A percentile compares a stretch with the other conserved stretches of the same genome.
Evolutionary conservation across 2,888 invertebrate species (phyloP).

Genomic region (Gnatocerus cornutus): DNA sequence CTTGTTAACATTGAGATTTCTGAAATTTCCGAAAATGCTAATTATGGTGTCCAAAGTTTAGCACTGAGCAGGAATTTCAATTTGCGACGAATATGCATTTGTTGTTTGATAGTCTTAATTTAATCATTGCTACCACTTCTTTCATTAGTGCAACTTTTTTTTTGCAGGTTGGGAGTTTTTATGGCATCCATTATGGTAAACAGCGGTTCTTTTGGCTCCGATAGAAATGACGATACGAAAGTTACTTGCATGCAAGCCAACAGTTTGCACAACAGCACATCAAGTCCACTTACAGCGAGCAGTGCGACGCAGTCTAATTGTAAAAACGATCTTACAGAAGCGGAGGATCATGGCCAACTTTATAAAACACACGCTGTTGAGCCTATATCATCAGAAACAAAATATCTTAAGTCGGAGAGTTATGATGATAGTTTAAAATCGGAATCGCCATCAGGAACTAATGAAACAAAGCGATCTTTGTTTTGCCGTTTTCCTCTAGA

Average conservation of each 20-base stretch:
- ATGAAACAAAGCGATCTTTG: constrained; percentile 59
- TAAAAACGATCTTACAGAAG: constrained; percentile 58
- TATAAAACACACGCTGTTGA: constrained; percentile 59
- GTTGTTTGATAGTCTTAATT: too few species aligned
- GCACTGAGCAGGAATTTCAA: too few species aligned
- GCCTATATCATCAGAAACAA: constrained; percentile 60
- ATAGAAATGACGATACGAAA: constrained; percentile 64
- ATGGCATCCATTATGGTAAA: constrained; percentile 64
- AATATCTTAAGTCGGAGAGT: constrained; percentile 51
- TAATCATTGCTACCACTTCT: too few species aligned
- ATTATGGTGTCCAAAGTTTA: too few species aligned
- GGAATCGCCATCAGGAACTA: constrained; percentile 26
- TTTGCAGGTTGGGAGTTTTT: constrained; percentile 2
- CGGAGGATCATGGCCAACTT: constrained; percentile 57
- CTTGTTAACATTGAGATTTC: too few species aligned
- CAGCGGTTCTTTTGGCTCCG: constrained; percentile 66
- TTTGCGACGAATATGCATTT: too few species aligned
- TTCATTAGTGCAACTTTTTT: too few species aligned
- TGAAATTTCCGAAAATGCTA: too few species aligned
- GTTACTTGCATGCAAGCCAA: constrained; percentile 60
- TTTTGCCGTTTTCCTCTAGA: constrained; percentile 69
- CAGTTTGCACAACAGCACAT: constrained; percentile 54
- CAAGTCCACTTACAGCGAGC: constrained; percentile 58
- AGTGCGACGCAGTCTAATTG: constrained; percentile 46
- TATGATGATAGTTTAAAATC: constrained; percentile 28